phyloP scores from a whole-genome alignment of 2,888 invertebrate species.

The Sphaeridia pumilis region DNA sequence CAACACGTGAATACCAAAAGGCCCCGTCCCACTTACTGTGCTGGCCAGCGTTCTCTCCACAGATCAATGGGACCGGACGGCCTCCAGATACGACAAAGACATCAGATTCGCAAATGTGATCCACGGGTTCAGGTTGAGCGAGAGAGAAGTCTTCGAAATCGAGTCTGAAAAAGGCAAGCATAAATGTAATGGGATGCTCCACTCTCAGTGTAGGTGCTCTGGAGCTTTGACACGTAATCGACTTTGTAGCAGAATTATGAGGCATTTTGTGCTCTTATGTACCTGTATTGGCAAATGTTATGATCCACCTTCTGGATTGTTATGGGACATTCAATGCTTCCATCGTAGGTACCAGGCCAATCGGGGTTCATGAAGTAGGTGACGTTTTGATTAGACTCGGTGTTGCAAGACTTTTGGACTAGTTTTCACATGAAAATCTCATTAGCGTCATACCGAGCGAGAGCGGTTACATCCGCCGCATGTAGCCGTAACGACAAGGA shows the following conservation, averaged over 20 bases:
- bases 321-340: conserved; percentile 35
- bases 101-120: conserved; percentile 36
- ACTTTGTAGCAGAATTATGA: too few species aligned
- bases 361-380: conserved; percentile 35
- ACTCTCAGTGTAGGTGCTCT: too few species aligned
- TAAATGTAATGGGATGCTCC: too few species aligned
- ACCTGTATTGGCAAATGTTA: conserved; percentile 36
- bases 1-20: background rate
- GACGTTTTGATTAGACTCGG: conserved; percentile 35
- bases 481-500: too few species aligned
- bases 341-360: conserved; percentile 34
- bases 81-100: conserved; percentile 37
- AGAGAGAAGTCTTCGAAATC: conserved; percentile 37
- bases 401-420: conserved; percentile 35
- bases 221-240: too few species aligned
- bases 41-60: conserved; percentile 37
- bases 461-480: too few species aligned
- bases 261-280: too few species aligned
- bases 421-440: too few species aligned
- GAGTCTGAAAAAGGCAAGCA: too few species aligned
- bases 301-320: conserved; percentile 35
- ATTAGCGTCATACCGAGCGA: too few species aligned
- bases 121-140: conserved; percentile 35
- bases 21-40: conserved; percentile 37
- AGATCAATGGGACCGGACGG: conserved; percentile 35